A percentile compares a stretch with the other conserved stretches of the same genome.
Conservation (phyloP, 2,888 invertebrate species). For the Lithophane leautieri region DNA sequence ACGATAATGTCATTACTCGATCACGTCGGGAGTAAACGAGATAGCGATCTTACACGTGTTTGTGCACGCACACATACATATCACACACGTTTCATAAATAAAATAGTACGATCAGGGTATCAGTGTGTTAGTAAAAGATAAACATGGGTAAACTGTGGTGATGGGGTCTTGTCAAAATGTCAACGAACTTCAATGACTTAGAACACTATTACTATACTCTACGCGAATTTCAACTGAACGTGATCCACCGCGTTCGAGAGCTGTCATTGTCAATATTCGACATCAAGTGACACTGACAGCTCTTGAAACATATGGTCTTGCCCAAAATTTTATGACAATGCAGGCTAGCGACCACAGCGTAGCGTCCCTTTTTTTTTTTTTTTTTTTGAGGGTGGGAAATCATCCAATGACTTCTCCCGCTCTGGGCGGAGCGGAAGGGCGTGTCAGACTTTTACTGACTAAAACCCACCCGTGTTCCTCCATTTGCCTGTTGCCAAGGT, state of each 20-base stretch:
- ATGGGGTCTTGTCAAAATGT: neutral
- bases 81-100: neutral
- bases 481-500: too few relatives aligned
- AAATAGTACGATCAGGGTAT: neutral
- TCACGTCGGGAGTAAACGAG: slow-evolving; percentile 16
- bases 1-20: slow-evolving; percentile 14
- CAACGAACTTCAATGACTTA: neutral
- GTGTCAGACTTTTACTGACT: too few relatives aligned
- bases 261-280: neutral
- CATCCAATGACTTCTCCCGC: too few relatives aligned
- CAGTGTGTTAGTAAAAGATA: neutral
- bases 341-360: too few relatives aligned
- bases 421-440: too few relatives aligned
- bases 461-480: too few relatives aligned
- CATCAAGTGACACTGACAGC: neutral
- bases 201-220: too few relatives aligned
- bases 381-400: too few relatives aligned
- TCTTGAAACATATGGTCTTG: too few relatives aligned
- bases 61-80: slow-evolving; percentile 2
- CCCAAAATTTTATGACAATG: too few relatives aligned
- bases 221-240: neutral
- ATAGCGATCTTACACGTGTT: slow-evolving; percentile 35
- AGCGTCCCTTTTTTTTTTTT: too few relatives aligned
- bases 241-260: neutral
- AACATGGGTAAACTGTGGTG: neutral